Conservation (phyloP, 2,797 vertebrate genomes). For the Echeneis naucrates region DNA sequence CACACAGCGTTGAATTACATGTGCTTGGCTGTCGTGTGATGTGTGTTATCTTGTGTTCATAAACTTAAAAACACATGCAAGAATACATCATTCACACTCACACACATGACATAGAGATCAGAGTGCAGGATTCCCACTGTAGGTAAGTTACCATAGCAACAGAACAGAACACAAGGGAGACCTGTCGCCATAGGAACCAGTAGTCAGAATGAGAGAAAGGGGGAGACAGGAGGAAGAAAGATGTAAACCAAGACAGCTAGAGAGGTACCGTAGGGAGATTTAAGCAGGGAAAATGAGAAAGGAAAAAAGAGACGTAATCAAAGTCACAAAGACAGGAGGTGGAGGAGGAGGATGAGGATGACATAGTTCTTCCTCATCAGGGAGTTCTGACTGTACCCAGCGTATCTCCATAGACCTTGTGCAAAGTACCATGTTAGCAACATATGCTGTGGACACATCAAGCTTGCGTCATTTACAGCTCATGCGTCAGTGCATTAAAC, state of each 20-base stretch:
- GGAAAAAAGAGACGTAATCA: constrained; percentile 37
- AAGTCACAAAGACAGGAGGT: constrained; percentile 49
- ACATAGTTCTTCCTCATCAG: constrained; percentile 39
- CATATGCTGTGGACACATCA: constrained; percentile 15
- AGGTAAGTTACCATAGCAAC: constrained; percentile 81
- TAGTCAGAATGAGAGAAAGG: constrained; percentile 46
- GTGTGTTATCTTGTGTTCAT: neutral
- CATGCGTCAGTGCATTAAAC: neutral
- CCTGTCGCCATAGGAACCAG: constrained; percentile 79
- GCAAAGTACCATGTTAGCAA: constrained; percentile 14
- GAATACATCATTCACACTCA: neutral
- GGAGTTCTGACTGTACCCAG: constrained; percentile 45
- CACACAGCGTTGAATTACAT: neutral
- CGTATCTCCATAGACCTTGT: constrained; percentile 26
- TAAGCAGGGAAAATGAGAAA: constrained; percentile 42
- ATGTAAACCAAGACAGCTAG: constrained; percentile 55
- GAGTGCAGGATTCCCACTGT: constrained; percentile 70
- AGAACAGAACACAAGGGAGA: constrained; percentile 69
- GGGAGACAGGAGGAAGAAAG: constrained; percentile 38
- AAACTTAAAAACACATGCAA: constrained; percentile 5
- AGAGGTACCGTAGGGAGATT: constrained; percentile 28
- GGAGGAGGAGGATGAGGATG: constrained; percentile 39
- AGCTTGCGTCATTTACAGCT: neutral
- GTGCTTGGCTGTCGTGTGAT: constrained; percentile 1
- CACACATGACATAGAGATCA: constrained; percentile 62